Percentiles rank a stretch among this genome's conserved stretches.
Evolutionary conservation across 35 echinoderm and acorn worm genomes (phyloP).

Genomic region (Stichopus chloronotus): DNA sequence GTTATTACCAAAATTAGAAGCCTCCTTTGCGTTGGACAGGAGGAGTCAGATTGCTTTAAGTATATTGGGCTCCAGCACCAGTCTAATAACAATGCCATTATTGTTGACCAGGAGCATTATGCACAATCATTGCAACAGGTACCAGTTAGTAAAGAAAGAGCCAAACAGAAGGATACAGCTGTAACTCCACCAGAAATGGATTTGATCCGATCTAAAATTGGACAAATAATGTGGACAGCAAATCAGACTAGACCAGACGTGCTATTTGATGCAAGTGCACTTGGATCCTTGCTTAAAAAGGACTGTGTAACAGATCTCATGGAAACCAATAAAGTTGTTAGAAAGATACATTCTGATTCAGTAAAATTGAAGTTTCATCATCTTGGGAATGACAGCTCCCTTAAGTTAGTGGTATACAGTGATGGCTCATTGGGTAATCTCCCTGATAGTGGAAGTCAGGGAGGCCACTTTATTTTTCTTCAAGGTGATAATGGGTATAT

Average conservation of each 20-base stretch:
- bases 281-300: not conserved
- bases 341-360: slow-evolving; percentile 9
- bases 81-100: too few relatives aligned
- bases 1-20: not conserved
- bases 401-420: slow-evolving; percentile 22
- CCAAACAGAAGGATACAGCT: too few relatives aligned
- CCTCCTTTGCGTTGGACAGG: not conserved
- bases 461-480: too few relatives aligned
- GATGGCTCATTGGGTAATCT: slow-evolving; percentile 7
- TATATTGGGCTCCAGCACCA: too few relatives aligned
- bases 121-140: not conserved
- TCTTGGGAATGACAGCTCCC: slow-evolving; percentile 6
- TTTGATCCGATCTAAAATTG: slow-evolving; percentile 36
- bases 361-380: too few relatives aligned
- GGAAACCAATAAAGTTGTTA: slow-evolving; percentile 28
- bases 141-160: too few relatives aligned
- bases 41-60: too few relatives aligned
- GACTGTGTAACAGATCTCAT: slow-evolving; percentile 1
- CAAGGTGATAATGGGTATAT: too few relatives aligned
- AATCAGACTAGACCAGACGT: slow-evolving; percentile 38
- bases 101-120: slow-evolving; percentile 8
- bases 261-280: slow-evolving; percentile 36
- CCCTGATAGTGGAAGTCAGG: too few relatives aligned
- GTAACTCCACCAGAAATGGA: too few relatives aligned
- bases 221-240: slow-evolving; percentile 27